A percentile compares a stretch with the other conserved stretches of the same genome.
phyloP scores from a whole-genome alignment of 2,113 vertebrate genomes.

The Aythya baeri region DNA sequence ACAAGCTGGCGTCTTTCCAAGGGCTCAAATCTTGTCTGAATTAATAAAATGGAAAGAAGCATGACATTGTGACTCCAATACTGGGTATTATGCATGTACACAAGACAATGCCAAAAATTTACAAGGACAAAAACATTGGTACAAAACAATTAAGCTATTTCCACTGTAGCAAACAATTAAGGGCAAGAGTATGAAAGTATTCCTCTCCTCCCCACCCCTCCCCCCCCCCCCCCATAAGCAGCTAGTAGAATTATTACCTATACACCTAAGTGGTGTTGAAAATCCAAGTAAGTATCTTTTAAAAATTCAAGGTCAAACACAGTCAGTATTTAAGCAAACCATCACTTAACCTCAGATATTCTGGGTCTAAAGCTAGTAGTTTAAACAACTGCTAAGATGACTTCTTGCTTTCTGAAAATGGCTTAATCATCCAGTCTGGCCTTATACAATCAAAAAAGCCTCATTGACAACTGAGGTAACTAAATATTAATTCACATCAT shows the following conservation, averaged over 20 bases:
- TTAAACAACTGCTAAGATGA: neutral
- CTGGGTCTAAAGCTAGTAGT: neutral
- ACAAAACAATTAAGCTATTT: fast-evolving
- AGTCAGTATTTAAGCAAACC: neutral
- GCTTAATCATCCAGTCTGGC: neutral
- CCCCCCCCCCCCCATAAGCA: neutral
- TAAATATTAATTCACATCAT: neutral
- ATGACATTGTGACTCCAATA: neutral
- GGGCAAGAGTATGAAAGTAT: neutral
- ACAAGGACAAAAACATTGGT: neutral
- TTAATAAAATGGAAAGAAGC: neutral
- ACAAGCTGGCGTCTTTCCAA: neutral
- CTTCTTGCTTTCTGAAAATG: neutral
- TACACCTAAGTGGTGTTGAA: neutral
- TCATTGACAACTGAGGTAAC: neutral
- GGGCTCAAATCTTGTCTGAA: neutral
- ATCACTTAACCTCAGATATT: neutral
- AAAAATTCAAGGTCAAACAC: slow-evolving; percentile 4
- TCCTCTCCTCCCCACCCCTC: neutral
- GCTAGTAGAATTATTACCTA: neutral
- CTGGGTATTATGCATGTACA: neutral
- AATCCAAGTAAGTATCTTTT: slow-evolving; percentile 2
- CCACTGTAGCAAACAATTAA: fast-evolving
- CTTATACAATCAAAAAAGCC: neutral
- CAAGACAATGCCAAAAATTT: neutral